Evolutionary conservation across 2,888 invertebrate genomes (phyloP), one percentile per base, ranked within the genome.

Genomic region (Leucophora obtusa): DNA sequence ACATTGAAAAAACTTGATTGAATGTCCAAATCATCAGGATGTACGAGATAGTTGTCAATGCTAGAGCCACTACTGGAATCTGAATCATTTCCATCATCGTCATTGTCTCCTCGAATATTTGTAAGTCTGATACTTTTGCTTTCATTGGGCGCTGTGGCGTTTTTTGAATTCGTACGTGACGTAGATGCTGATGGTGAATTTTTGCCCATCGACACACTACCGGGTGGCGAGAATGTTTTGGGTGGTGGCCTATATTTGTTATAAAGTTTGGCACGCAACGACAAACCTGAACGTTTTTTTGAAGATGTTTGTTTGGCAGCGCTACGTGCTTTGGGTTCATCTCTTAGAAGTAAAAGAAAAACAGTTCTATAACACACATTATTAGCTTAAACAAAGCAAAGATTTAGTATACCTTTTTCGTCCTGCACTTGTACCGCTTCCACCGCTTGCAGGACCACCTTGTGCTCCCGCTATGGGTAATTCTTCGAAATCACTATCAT

Each of bases 11-110:
- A 93, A 69, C 90, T 90, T 0, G 93, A 92, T 76, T 91, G 90
- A 5, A 93, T 86, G 87, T 93, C 91, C 11, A 93, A 87, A 84
- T 93, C 91, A 74, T 91, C 90, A 0, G 92, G 91, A 71, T 92
- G 89, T 7, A 92, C 91, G 43, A 93, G 86, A 85, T 92, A 92
- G 81, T 92, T 91, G 54, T 91, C 91, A 77, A 92, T 92, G 77
- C 93, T 92, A 66, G 85, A 86, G 62, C 84, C 85, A 76, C 85
- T 86, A 73, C 78, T 83, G 82, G 82, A 82, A 82, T 77, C 84
- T 59, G 50, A 66, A 50, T 84, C 82, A 79, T 82, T 82, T 63
- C 83, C 82, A 76, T 80, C 82, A 66, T 83, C 59, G 80, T 80
- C 65, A 79, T 72, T 47, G 82, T 76, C 70, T 62, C 38, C 38